A percentile compares a stretch with the other conserved stretches of the same genome.
phyloP scores from a whole-genome alignment of 2,888 invertebrate species.

The Drosophila prostipennis region DNA sequence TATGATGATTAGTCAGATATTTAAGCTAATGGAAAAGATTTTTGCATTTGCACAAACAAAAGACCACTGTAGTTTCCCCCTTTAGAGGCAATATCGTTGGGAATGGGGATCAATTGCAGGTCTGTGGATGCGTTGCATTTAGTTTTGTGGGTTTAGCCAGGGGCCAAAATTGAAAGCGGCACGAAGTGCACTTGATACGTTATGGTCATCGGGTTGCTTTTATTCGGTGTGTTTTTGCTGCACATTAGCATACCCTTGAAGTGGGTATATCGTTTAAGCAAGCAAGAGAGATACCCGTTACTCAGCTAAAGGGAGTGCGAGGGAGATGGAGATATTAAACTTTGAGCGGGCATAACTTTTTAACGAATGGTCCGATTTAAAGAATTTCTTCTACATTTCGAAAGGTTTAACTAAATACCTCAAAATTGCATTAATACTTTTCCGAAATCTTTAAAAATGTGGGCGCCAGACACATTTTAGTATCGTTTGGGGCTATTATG shows the following conservation, averaged over 20 bases:
- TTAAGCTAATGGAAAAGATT: slow-evolving; percentile 1
- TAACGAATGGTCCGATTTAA: too few species aligned
- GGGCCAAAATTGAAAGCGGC: slow-evolving; percentile 56
- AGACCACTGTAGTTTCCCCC: slow-evolving; percentile 4
- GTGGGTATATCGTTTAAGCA: background rate
- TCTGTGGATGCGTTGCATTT: slow-evolving; percentile 2
- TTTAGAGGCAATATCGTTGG: background rate
- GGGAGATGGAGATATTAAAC: too few species aligned
- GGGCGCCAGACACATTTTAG: too few species aligned
- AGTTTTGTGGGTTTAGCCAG: slow-evolving; percentile 42
- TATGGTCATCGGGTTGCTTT: slow-evolving; percentile 24
- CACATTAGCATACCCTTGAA: slow-evolving; percentile 16
- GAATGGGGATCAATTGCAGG: slow-evolving; percentile 22
- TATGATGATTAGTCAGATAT: background rate
- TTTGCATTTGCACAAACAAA: background rate
- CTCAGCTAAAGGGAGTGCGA: too few species aligned
- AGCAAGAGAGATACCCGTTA: too few species aligned
- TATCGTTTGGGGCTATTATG: too few species aligned
- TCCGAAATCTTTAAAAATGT: too few species aligned
- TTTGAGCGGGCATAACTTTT: too few species aligned
- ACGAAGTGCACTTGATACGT: slow-evolving; percentile 59
- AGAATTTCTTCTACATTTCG: too few species aligned
- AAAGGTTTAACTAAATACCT: too few species aligned
- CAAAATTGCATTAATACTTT: too few species aligned
- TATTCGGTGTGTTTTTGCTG: slow-evolving; percentile 8